Base-by-base conservation (phyloP, 2,888 invertebrate genomes). In the Baronia brevicornis region DNA sequence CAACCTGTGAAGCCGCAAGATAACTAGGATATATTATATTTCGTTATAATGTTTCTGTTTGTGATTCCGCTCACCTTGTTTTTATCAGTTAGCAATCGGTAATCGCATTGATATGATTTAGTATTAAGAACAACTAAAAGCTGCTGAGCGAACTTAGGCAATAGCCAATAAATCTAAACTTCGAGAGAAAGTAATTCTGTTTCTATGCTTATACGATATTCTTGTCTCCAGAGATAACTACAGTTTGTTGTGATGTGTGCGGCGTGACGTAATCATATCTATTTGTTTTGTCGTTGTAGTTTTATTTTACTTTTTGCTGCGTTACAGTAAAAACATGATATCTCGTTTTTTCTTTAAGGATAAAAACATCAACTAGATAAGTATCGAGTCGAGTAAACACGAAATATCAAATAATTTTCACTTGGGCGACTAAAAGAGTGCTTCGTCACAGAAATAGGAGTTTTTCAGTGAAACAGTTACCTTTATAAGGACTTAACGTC, bases 401-500 rank as follows among this genome's bases (percentile, higher is more conserved):
- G 54, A 58, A 66, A 61, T 65, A 61, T 60, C 60, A 56, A 59
- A 58, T 61, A 66, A 65, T 66, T 71, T 69, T 67, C 67, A 71
- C 69, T 70, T 65, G 63, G 65, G 56, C 63, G 63, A 62, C 61
- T 73, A 68, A 70, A 64, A 64, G 64, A 59, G 60, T 62, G 62
- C 64, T 74, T 73, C 72, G 68, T 74, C 70, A 72, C 63, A 61
- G 62, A 68, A 75, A 74, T 73, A 68, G 70, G 68, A 72, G 70
- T 72, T 74, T 75, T 78, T 75, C 71, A 71, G 69, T 64, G 60
- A 68, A 71, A 74, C 75, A 69, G 72, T 75, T 70, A 78, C 78
- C 71, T 77, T 77, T 73, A 73, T 74, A 73, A 74, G 73, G 72
- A 69, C 73, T 75, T 78, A 74, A 74, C 71, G 73, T 74, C 71